Evolutionary conservation across 2,888 invertebrate genomes (phyloP).

Genomic region (Ennomos quercinarius): DNA sequence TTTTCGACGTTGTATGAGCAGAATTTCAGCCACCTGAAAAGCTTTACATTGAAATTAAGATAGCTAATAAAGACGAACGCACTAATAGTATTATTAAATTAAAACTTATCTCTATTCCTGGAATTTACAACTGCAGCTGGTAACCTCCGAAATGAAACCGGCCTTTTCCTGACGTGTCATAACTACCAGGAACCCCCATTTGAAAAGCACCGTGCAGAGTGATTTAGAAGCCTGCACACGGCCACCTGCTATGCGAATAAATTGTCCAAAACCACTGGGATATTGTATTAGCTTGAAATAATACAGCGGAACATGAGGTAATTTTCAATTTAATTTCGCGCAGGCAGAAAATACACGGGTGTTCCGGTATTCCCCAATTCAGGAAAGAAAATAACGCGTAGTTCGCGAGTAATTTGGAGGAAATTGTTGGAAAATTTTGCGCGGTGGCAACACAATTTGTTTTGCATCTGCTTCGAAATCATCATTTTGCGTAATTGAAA

Average conservation of each 20-base stretch:
- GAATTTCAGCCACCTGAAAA: too few relatives aligned
- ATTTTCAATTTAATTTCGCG: conserved; percentile 51
- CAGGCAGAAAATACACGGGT: conserved; percentile 37
- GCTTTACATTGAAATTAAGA: too few relatives aligned
- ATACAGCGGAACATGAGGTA: conserved; percentile 46
- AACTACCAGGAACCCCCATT: conserved; percentile 27
- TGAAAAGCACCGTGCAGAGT: conserved; percentile 20
- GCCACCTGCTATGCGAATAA: conserved; percentile 69
- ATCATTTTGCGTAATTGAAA: conserved; percentile 8
- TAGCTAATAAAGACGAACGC: too few relatives aligned
- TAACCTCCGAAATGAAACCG: too few relatives aligned
- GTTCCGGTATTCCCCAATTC: conserved; percentile 29
- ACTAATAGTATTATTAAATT: too few relatives aligned
- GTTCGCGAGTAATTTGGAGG: conserved; percentile 27
- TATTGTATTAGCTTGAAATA: conserved; percentile 50
- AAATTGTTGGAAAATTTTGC: conserved; percentile 23
- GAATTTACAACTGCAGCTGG: too few relatives aligned
- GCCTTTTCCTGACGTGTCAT: neutral
- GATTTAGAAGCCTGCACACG: conserved; percentile 40
- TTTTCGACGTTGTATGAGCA: too few relatives aligned
- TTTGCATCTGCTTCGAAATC: conserved; percentile 4
- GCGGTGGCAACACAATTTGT: conserved; percentile 20
- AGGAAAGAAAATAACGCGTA: conserved; percentile 36
- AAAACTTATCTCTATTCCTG: too few relatives aligned
- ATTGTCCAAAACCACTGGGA: conserved; percentile 51